These are phyloP conservation scores for Trachelus iudaicus DNA, from an alignment of 2,888 invertebrate species.

Conservation along the genomic window DNA sequence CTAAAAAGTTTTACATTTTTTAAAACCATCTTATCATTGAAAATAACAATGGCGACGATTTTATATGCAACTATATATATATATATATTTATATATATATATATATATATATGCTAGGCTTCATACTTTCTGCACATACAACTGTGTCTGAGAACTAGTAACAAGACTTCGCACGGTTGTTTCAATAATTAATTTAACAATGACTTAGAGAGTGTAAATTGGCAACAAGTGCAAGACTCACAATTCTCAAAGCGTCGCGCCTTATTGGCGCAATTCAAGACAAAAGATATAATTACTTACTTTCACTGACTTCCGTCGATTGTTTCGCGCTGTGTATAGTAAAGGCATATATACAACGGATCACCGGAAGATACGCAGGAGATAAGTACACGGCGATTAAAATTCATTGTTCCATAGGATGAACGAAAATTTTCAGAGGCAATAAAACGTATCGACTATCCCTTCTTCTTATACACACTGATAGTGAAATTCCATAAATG, in stretches of 20 bases:
- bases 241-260: neutral
- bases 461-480: neutral
- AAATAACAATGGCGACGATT: neutral
- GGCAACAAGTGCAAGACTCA: neutral
- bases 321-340: conserved; percentile 8
- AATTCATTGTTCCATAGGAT: neutral
- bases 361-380: neutral
- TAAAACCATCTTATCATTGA: neutral
- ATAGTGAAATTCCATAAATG: neutral
- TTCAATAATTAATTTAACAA: neutral
- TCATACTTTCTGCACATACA: neutral
- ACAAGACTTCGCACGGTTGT: neutral
- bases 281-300: conserved; percentile 12
- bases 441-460: neutral
- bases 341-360: neutral
- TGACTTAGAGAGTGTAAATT: neutral
- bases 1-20: neutral
- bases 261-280: neutral
- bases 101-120: neutral
- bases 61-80: neutral
- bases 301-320: conserved; percentile 30
- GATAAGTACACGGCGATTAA: conserved; percentile 4
- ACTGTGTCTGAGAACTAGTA: neutral
- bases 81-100: too few species aligned
- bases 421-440: neutral